Evolutionary conservation across 2,797 vertebrate genomes (phyloP).

Genomic region (Rhinogobio ventralis): DNA sequence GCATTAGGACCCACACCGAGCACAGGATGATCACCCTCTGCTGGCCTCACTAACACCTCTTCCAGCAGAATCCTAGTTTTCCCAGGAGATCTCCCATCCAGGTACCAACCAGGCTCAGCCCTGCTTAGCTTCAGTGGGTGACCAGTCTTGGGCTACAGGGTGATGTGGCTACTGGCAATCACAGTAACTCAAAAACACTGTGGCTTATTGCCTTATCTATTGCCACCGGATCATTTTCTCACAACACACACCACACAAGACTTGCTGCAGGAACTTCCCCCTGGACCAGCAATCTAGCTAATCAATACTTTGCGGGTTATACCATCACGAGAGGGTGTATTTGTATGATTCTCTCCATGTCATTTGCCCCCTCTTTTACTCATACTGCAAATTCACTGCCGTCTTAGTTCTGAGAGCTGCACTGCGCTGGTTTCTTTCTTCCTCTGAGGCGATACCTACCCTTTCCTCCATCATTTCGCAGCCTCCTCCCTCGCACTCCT

Average conservation of each 20-base stretch:
- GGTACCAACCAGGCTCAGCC: no score
- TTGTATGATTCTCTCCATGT: slow-evolving; percentile 7
- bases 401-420: slow-evolving; percentile 10
- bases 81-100: no score
- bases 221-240: not conserved
- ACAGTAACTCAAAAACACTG: not conserved
- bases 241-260: not conserved
- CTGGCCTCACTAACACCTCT: no score
- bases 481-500: slow-evolving; percentile 48
- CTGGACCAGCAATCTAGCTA: not conserved
- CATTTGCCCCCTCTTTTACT: slow-evolving; percentile 17
- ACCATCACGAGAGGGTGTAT: not conserved
- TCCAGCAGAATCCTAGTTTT: no score
- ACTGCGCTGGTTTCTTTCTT: slow-evolving; percentile 57
- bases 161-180: not conserved
- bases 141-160: no score
- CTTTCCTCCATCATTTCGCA: slow-evolving; percentile 46
- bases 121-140: no score
- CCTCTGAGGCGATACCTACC: slow-evolving; percentile 63
- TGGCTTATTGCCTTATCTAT: not conserved
- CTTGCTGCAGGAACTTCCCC: not conserved
- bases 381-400: slow-evolving; percentile 22
- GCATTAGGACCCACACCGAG: no score
- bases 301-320: slow-evolving; percentile 30
- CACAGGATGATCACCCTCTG: no score